phyloP scores from a whole-genome alignment of 2,888 invertebrate genomes.

The Tenthredo scrophulariae region DNA sequence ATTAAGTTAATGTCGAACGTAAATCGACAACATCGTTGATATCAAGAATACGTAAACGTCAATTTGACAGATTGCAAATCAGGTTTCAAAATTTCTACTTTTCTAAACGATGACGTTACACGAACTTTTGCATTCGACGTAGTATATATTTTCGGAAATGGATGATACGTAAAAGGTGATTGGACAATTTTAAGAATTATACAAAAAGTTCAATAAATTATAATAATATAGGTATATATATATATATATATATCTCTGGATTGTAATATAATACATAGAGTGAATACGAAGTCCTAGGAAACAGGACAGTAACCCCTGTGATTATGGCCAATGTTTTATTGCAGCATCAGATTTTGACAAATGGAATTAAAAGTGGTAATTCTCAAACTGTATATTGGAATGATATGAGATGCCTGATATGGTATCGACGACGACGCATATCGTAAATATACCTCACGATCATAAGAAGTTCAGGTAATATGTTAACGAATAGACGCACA shows the following conservation, averaged over 20 bases:
- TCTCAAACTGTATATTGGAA: neutral
- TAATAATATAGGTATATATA: neutral
- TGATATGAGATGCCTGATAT: neutral
- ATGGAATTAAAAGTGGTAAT: neutral
- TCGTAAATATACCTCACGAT: conserved; percentile 20
- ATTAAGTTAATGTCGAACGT: neutral
- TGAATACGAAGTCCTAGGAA: neutral
- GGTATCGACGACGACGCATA: conserved; percentile 24
- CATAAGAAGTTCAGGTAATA: conserved; percentile 13
- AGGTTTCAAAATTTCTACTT: neutral
- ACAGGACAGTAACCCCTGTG: neutral
- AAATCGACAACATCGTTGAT: neutral
- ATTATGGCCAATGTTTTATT: neutral
- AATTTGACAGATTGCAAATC: neutral
- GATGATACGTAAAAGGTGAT: too few species aligned
- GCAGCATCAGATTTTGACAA: neutral
- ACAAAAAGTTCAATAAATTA: neutral
- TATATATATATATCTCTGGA: neutral
- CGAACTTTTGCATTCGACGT: neutral
- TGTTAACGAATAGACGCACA: neutral
- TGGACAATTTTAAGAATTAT: neutral
- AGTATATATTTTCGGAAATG: neutral
- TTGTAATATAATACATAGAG: neutral
- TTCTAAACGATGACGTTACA: neutral
- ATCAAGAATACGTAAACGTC: neutral